phyloP scores from a whole-genome alignment of 2,113 vertebrate genomes.

The Turdus rufiventris region DNA sequence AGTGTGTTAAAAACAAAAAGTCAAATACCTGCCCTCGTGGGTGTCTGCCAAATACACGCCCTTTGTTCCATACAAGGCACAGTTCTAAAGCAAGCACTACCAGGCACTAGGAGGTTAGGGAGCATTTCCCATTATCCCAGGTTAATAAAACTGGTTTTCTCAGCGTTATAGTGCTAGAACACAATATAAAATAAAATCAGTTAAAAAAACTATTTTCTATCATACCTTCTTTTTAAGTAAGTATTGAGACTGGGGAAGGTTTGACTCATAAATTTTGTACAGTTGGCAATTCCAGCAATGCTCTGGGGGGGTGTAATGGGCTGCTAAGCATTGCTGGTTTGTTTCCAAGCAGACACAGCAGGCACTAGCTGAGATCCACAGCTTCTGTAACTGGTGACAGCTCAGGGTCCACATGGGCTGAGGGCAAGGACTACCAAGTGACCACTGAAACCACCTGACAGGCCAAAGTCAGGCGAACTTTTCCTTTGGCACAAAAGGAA shows the following conservation, averaged over 20 bases:
- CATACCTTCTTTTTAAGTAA: not conserved
- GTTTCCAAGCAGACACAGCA: not conserved
- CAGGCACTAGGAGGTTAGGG: not conserved
- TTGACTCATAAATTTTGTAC: not conserved
- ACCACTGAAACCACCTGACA: not conserved
- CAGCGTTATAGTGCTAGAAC: not conserved
- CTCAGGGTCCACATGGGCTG: not conserved
- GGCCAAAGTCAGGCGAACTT: not conserved
- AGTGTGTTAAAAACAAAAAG: not conserved
- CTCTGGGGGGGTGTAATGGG: not conserved
- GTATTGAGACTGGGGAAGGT: not conserved
- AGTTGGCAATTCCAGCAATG: not conserved
- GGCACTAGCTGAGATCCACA: not conserved
- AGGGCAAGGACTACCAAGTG: not conserved
- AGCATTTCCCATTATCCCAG: not conserved
- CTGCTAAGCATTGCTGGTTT: not conserved
- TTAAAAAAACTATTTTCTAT: not conserved
- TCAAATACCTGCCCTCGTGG: not conserved
- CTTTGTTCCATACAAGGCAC: not conserved
- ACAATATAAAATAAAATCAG: not conserved
- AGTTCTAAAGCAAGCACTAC: not conserved
- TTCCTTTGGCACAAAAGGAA: not conserved
- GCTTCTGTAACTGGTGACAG: not conserved
- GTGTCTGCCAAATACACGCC: not conserved
- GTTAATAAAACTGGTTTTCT: not conserved